phyloP scores from a whole-genome alignment of 2,888 invertebrate species.

The Cabera pusaria region DNA sequence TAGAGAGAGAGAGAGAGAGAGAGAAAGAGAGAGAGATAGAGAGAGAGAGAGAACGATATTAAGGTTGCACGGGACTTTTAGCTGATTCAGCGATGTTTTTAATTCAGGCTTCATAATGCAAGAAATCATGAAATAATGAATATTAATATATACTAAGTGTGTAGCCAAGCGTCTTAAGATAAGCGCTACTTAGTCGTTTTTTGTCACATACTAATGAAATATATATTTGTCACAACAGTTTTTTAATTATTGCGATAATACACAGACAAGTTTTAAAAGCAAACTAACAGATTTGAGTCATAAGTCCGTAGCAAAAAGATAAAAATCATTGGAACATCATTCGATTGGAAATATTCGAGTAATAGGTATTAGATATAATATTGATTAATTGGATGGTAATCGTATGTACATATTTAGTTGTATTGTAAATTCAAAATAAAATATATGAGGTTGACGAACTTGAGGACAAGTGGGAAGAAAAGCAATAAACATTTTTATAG shows the following conservation, averaged over 20 bases:
- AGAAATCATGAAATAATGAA: no score
- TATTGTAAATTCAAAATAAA: slow-evolving; percentile 67
- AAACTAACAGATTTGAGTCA: slow-evolving; percentile 13
- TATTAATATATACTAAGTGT: no score
- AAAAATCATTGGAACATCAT: slow-evolving; percentile 9
- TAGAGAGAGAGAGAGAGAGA: no score
- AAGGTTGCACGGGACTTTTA: no score
- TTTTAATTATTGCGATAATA: slow-evolving; percentile 7
- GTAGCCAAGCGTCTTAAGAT: no score
- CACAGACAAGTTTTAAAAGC: not conserved
- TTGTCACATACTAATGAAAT: not conserved
- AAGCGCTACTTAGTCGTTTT: no score
- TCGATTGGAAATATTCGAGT: slow-evolving; percentile 18
- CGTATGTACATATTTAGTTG: slow-evolving; percentile 70
- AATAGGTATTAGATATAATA: slow-evolving; percentile 37
- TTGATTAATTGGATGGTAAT: slow-evolving; percentile 70
- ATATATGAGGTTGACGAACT: slow-evolving; percentile 67
- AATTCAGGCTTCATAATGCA: no score
- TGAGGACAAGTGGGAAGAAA: slow-evolving; percentile 68
- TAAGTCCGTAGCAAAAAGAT: slow-evolving; percentile 15
- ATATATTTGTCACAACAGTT: slow-evolving; percentile 1
- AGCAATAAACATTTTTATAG: slow-evolving; percentile 73
- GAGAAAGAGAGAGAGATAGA: no score
- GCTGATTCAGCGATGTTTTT: no score
- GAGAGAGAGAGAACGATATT: no score